These are phyloP conservation scores for Ferrisia virgata DNA, from an alignment of 2,888 invertebrate genomes.

Conservation along the genomic window DNA sequence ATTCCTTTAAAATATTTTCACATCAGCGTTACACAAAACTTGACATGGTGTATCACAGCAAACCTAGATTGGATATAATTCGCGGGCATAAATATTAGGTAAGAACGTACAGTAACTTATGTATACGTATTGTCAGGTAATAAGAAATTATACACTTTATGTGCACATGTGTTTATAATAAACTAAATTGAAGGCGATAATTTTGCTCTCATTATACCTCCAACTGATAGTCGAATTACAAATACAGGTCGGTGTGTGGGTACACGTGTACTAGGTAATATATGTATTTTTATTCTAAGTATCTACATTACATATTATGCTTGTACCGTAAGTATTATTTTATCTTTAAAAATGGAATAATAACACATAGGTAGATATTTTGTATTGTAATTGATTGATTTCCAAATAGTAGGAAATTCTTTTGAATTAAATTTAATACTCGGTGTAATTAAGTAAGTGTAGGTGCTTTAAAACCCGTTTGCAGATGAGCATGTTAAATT, in stretches of 20 bases:
- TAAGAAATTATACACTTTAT: background rate
- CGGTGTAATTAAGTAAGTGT: too few relatives aligned
- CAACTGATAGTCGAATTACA: background rate
- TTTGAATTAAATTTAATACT: too few relatives aligned
- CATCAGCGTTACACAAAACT: background rate
- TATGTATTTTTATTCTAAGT: background rate
- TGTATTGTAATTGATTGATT: too few relatives aligned
- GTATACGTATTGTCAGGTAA: background rate
- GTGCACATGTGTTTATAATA: background rate
- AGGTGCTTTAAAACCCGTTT: too few relatives aligned
- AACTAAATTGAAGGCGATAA: background rate
- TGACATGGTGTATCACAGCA: background rate
- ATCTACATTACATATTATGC: too few relatives aligned
- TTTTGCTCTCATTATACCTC: background rate
- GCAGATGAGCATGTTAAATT: too few relatives aligned
- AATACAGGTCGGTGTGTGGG: background rate
- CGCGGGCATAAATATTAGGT: constrained; percentile 20
- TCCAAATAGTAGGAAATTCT: too few relatives aligned
- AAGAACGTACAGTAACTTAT: background rate
- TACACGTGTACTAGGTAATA: background rate
- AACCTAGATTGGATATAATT: background rate
- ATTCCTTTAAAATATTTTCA: background rate
- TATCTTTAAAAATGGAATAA: too few relatives aligned
- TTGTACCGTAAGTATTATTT: too few relatives aligned
- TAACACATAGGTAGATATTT: too few relatives aligned